Evolutionary conservation across 2,797 vertebrate genomes (phyloP).

Genomic region (Apogon talboti): DNA sequence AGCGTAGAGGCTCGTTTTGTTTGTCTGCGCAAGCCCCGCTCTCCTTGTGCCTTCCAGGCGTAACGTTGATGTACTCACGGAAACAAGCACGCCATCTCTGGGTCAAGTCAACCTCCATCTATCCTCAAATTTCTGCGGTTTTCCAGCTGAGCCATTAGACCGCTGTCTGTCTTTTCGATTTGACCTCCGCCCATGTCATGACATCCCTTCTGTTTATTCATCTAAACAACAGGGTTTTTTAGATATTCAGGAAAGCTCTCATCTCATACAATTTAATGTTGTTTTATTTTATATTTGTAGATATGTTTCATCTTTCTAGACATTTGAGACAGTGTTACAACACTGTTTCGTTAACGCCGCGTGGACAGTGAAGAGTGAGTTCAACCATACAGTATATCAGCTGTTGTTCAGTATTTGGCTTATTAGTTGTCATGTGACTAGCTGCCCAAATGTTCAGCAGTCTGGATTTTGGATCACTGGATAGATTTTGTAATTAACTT

Average conservation of each 20-base stretch:
- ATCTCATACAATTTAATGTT: background rate
- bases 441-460: too few species aligned
- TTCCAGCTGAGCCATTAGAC: slow-evolving; percentile 19
- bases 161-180: slow-evolving; percentile 6
- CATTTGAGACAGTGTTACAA: background rate
- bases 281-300: too few species aligned
- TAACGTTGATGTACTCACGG: slow-evolving; percentile 12
- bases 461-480: too few species aligned
- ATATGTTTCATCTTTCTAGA: background rate
- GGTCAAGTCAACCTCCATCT: slow-evolving; percentile 46
- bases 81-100: slow-evolving; percentile 18
- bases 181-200: slow-evolving; percentile 41
- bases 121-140: slow-evolving; percentile 24
- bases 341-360: too few species aligned
- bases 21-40: slow-evolving; percentile 35
- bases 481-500: too few species aligned
- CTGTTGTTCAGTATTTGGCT: too few species aligned
- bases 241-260: slow-evolving; percentile 9
- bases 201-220: slow-evolving; percentile 4
- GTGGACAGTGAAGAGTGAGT: too few species aligned
- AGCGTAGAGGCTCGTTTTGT: slow-evolving; percentile 26
- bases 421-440: too few species aligned
- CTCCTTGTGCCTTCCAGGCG: slow-evolving; percentile 28
- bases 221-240: background rate
- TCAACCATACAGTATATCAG: too few species aligned